Conservation (phyloP, 2,888 invertebrate species). For the Xestia rhomboidea region DNA sequence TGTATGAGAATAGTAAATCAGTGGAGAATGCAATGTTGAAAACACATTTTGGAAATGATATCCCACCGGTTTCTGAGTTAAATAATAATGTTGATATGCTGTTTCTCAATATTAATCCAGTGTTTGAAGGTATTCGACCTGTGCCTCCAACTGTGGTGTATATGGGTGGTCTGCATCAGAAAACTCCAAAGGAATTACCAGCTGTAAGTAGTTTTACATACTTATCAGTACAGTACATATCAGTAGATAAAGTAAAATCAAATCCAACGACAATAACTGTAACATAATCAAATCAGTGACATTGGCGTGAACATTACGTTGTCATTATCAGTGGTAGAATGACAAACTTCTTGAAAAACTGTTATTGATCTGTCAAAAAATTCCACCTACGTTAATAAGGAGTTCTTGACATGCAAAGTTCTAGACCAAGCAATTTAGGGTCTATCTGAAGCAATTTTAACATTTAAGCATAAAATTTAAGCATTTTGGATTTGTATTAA, state of each 20-base stretch:
- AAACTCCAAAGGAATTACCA: constrained; percentile 78
- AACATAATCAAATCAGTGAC: neutral
- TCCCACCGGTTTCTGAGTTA: constrained; percentile 64
- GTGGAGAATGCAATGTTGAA: constrained; percentile 45
- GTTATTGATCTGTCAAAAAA: neutral
- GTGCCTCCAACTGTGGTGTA: constrained; percentile 70
- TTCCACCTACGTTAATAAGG: neutral
- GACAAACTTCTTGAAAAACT: neutral
- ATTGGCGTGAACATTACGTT: neutral
- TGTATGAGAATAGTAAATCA: neutral
- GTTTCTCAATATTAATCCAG: constrained; percentile 74
- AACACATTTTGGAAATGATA: constrained; percentile 68
- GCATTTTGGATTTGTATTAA: no score
- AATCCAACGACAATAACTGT: neutral
- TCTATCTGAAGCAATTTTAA: no score
- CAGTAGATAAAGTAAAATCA: neutral
- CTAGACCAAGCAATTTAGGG: no score
- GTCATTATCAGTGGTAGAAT: neutral
- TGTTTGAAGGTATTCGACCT: constrained; percentile 71
- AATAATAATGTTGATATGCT: constrained; percentile 76
- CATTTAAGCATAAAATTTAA: no score
- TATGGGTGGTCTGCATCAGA: constrained; percentile 79
- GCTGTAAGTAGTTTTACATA: constrained; percentile 69
- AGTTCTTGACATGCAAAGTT: neutral
- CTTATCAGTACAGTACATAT: no score